Evolutionary conservation across 92 coral and sea anemone species (phyloP), one percentile per base, ranked within the genome.

Genomic region (Umimayanthus chanpuru): DNA sequence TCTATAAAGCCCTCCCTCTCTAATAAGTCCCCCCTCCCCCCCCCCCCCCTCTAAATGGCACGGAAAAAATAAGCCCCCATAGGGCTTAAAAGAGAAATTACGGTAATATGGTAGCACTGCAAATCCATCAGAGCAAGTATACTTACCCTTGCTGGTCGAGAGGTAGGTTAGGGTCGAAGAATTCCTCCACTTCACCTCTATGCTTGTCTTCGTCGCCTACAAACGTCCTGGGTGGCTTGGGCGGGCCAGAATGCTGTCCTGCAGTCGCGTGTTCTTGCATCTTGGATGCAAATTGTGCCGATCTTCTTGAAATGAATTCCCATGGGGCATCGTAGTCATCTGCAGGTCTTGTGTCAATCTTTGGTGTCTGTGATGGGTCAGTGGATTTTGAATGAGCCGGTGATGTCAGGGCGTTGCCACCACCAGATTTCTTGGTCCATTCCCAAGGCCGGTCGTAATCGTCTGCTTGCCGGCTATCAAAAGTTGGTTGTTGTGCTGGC

Each of bases 381-480:
- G 86, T 53, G 7, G 85, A 92, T 28, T 80, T 81, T 2, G 89
- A 85, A 81, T 83, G 91, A 47, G 88, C 85, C 9, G 85, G 81
- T 9, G 93, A 86, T 26, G 90, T 77, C 4, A 87, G 81, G 9
- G 87, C 23, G 55, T 55, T 88, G 15, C 86, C 83, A 32, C 43
- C 15, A 5, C 85, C 67, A 0, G 70, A 30, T 67, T 91, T 89
- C 77, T 80, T 87, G 67, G 89, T 91, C 94, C 94, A 95, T 70
- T 97, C 99, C 99, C 99, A 97, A 0, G 99, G 99, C 53, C 96
- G 93, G 77, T 95, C 99, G 71, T 97, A 97, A 68, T 97, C 98
- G 14, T 91, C 98, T 82, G 82, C 86, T 21, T 94, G 94, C 39
- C 98, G 88, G 25, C 88, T 32, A 73, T 96, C 98, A 16, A 44